phyloP scores from a whole-genome alignment of 2,113 vertebrate species.

The Bos indicus region DNA sequence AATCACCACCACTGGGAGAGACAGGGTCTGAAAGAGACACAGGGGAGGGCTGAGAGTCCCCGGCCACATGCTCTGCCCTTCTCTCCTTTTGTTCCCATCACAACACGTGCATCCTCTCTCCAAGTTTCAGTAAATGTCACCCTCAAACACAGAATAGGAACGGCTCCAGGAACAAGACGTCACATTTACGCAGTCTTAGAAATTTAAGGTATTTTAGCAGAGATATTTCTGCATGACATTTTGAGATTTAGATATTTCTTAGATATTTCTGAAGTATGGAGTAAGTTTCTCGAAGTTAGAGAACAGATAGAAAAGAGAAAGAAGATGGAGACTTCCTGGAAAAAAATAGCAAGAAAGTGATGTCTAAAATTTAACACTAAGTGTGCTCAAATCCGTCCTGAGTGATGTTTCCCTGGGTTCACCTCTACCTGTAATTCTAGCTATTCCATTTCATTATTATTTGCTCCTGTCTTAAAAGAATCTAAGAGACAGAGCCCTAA shows the following conservation, averaged over 20 bases:
- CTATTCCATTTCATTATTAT: not conserved
- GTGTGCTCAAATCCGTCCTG: not conserved
- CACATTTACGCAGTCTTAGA: not conserved
- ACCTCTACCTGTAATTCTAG: not conserved
- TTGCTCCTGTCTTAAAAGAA: not conserved
- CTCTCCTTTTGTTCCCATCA: no score
- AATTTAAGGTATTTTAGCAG: not conserved
- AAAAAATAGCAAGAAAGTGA: not conserved
- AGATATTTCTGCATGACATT: not conserved
- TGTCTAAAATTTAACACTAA: not conserved
- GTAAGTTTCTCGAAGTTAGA: not conserved
- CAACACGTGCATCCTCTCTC: not conserved
- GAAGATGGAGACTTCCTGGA: not conserved
- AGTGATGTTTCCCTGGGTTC: not conserved
- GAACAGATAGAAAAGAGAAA: not conserved
- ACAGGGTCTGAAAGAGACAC: conserved; percentile 86
- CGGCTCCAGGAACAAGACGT: not conserved
- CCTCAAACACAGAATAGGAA: not conserved
- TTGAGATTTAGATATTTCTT: not conserved
- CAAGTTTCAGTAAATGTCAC: not conserved
- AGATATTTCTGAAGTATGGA: not conserved
- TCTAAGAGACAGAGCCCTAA: not conserved
- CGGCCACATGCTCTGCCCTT: not conserved
- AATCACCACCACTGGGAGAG: conserved; percentile 97
- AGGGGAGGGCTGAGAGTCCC: not conserved